These are phyloP conservation scores for Lathronympha strigana DNA, from an alignment of 2,888 invertebrate genomes.

Conservation along the genomic window DNA sequence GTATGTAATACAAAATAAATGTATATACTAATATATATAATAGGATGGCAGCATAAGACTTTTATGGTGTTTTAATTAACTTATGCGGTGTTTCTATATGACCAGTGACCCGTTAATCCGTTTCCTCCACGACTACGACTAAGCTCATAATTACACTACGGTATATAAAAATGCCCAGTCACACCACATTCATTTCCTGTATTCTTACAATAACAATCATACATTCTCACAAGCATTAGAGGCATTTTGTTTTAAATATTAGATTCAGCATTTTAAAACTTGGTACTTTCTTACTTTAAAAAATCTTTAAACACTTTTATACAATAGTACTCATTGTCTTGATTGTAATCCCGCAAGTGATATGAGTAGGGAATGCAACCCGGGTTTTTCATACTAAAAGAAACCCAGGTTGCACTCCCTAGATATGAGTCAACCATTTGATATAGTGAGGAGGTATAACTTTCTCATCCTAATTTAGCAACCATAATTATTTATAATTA, in stretches of 20 bases:
- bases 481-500: too few species aligned
- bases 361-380: too few species aligned
- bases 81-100: slow-evolving; percentile 38
- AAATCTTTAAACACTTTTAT: slow-evolving; percentile 6
- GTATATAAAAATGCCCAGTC: slow-evolving; percentile 48
- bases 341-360: not conserved
- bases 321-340: not conserved
- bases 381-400: too few species aligned
- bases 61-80: slow-evolving; percentile 16
- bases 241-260: slow-evolving; percentile 21
- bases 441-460: too few species aligned
- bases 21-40: too few species aligned
- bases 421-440: too few species aligned
- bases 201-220: slow-evolving; percentile 41
- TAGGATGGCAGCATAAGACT: slow-evolving; percentile 24
- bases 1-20: slow-evolving; percentile 21
- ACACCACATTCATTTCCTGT: slow-evolving; percentile 39
- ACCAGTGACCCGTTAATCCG: slow-evolving; percentile 51
- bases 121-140: slow-evolving; percentile 48
- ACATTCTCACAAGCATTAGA: slow-evolving; percentile 33
- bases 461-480: too few species aligned
- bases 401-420: too few species aligned
- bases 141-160: slow-evolving; percentile 53
- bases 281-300: slow-evolving; percentile 14
- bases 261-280: not conserved